Percentiles rank a stretch among this genome's conserved stretches.
Evolutionary conservation across 2,113 vertebrate genomes (phyloP).

Genomic region (Formicarius rufipectus): DNA sequence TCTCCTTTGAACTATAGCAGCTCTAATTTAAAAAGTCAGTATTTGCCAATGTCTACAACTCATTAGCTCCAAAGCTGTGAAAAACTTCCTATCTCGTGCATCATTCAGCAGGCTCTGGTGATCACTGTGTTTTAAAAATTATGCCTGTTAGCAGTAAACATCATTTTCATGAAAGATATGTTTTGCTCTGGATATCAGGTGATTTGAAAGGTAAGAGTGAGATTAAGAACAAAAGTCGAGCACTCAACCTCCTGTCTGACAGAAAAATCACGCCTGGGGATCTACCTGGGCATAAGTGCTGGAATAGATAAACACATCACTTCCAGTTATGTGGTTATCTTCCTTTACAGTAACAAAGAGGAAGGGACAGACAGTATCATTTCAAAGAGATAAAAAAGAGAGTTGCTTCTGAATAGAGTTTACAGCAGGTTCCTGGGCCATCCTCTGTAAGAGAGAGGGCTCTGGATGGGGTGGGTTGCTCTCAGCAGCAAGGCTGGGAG

Average conservation of each 20-base stretch:
- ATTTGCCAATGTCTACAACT: conserved; percentile 48
- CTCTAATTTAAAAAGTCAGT: conserved; percentile 34
- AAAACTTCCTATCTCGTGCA: conserved; percentile 8
- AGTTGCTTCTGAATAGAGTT: background rate
- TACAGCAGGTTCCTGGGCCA: background rate
- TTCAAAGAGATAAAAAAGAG: background rate
- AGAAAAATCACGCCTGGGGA: background rate
- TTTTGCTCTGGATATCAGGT: background rate
- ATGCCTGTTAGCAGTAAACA: background rate
- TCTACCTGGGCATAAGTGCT: background rate
- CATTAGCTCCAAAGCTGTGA: conserved; percentile 48
- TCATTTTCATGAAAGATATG: background rate
- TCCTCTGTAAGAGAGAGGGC: background rate
- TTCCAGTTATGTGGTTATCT: background rate
- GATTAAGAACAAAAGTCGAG: background rate
- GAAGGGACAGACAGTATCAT: background rate
- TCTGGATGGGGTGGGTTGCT: background rate
- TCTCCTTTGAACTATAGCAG: conserved; percentile 44
- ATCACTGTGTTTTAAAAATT: background rate
- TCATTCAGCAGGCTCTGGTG: background rate
- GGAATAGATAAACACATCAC: background rate
- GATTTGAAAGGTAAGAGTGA: background rate
- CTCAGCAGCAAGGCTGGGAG: background rate
- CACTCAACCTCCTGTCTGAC: background rate
- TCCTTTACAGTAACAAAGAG: background rate